Conservation (phyloP, 2,797 vertebrate genomes). For the Scomberomorus guttatus region DNA sequence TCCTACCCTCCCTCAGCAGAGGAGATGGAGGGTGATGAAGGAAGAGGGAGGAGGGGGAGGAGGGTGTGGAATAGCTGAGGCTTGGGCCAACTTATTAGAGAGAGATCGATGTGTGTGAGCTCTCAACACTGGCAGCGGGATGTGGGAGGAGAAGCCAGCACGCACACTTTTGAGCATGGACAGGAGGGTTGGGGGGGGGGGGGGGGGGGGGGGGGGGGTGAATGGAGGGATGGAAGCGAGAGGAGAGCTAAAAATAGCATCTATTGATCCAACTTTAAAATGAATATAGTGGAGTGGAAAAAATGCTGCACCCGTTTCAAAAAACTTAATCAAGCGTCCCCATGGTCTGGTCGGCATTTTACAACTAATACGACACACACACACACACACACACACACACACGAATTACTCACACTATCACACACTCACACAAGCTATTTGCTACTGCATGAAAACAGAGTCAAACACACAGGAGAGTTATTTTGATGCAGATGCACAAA, state of each 20-base stretch:
- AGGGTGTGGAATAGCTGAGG: slow-evolving; percentile 25
- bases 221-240: neutral
- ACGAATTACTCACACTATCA: neutral
- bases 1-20: neutral
- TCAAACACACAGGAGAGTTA: neutral
- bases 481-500: slow-evolving; percentile 13
- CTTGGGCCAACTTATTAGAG: slow-evolving; percentile 54
- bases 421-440: slow-evolving; percentile 20
- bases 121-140: slow-evolving; percentile 26
- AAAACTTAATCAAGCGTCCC: slow-evolving; percentile 25
- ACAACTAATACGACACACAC: slow-evolving; percentile 19
- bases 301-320: neutral
- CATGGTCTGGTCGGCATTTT: slow-evolving; percentile 20
- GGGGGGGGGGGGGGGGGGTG: no score
- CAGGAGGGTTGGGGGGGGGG: no score
- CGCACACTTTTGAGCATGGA: slow-evolving; percentile 1
- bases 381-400: neutral
- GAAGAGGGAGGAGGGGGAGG: neutral
- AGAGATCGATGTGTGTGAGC: slow-evolving; percentile 51
- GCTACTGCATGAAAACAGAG: slow-evolving; percentile 8
- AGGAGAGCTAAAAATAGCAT: slow-evolving; percentile 54
- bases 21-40: neutral
- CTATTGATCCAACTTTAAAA: slow-evolving; percentile 55
- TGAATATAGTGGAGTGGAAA: slow-evolving; percentile 26
- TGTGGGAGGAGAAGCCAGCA: slow-evolving; percentile 37